phyloP scores from a whole-genome alignment of 2,113 vertebrate species.

The Stictonetta naevosa region DNA sequence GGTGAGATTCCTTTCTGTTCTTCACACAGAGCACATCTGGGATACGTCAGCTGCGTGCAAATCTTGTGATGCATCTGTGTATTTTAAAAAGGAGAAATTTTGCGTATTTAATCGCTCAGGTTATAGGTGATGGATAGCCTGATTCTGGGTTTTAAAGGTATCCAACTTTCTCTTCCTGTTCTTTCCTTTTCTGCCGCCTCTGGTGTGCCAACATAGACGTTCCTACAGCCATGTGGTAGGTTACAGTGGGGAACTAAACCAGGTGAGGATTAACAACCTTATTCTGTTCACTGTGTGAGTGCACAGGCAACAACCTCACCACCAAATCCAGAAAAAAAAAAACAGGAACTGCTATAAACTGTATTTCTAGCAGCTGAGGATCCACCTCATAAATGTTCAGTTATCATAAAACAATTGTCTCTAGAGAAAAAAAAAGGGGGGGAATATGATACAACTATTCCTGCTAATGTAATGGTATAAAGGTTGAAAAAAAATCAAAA shows the following conservation, averaged over 20 bases:
- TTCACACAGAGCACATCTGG: background rate
- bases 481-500: background rate
- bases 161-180: background rate
- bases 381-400: background rate
- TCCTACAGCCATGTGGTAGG: background rate
- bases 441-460: background rate
- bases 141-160: background rate
- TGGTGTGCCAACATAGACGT: background rate
- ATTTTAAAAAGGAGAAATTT: background rate
- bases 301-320: background rate
- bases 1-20: constrained; percentile 73
- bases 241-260: background rate
- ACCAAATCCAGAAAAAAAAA: background rate
- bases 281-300: background rate
- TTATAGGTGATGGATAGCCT: background rate
- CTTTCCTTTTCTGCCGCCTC: background rate
- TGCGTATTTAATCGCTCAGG: background rate
- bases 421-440: background rate
- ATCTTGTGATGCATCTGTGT: background rate
- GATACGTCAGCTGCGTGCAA: background rate
- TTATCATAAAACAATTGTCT: background rate
- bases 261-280: background rate
- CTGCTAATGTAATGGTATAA: background rate
- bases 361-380: background rate
- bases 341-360: background rate